A percentile compares a stretch with the other conserved stretches of the same genome.
Conservation (phyloP, 1,140 invertebrate genomes). For the Pogonomyrmex barbatus region DNA sequence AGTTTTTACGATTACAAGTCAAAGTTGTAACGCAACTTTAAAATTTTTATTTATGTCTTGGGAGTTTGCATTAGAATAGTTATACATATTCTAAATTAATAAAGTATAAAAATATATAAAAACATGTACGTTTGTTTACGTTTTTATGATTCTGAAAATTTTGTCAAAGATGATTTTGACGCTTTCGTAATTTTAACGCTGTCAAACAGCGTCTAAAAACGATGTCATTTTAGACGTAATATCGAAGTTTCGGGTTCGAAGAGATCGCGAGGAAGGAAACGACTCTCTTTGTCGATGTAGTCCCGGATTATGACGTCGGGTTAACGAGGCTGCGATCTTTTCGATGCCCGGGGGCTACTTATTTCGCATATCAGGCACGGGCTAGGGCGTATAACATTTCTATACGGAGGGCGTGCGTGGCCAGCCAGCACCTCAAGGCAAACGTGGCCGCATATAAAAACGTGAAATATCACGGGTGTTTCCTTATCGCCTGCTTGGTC, state of each 20-base stretch:
- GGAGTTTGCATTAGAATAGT: not conserved
- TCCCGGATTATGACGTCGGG: conserved; percentile 66
- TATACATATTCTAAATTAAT: not conserved
- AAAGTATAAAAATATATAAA: not conserved
- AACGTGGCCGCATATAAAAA: conserved; percentile 79
- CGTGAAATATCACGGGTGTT: conserved; percentile 80
- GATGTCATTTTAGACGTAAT: conserved; percentile 2
- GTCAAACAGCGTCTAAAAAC: not conserved
- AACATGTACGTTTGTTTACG: not conserved
- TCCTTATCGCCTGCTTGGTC: conserved; percentile 79
- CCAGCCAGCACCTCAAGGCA: conserved; percentile 82
- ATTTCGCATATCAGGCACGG: conserved; percentile 79
- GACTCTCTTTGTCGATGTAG: conserved; percentile 31
- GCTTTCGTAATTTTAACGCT: not conserved
- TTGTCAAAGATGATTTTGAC: not conserved
- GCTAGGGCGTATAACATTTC: conserved; percentile 71
- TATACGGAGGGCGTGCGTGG: conserved; percentile 66
- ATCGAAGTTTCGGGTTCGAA: conserved; percentile 18
- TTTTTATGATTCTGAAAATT: too few species aligned
- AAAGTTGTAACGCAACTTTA: conserved; percentile 3
- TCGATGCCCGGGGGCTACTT: conserved; percentile 76
- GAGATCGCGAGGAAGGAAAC: conserved; percentile 24
- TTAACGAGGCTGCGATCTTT: conserved; percentile 70
- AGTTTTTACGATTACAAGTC: conserved; percentile 42
- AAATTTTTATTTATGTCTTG: too few species aligned